Conservation (phyloP, 1,140 invertebrate genomes). For the Nymphalis io region DNA sequence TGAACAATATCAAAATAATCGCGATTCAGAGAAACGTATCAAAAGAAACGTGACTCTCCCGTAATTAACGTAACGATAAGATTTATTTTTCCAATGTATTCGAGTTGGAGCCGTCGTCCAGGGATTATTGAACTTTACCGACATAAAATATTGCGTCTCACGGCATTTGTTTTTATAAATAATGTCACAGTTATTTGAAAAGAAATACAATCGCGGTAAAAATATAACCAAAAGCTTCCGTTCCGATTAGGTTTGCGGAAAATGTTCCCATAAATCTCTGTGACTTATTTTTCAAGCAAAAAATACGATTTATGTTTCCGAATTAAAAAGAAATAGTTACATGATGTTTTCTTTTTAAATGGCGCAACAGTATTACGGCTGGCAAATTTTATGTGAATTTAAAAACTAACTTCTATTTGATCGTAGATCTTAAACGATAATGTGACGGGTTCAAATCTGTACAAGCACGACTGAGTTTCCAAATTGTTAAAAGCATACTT, state of each 20-base stretch:
- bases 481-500: too few species aligned
- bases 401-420: too few species aligned
- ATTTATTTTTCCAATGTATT: slow-evolving; percentile 1
- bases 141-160: slow-evolving; percentile 2
- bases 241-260: slow-evolving; percentile 7
- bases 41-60: background rate
- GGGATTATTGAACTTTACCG: slow-evolving; percentile 6
- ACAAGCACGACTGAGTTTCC: too few species aligned
- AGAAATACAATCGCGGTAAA: background rate
- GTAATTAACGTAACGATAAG: slow-evolving; percentile 8
- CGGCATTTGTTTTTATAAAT: slow-evolving; percentile 6
- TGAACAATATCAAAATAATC: too few species aligned
- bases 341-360: background rate
- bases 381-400: background rate
- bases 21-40: background rate
- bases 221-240: slow-evolving; percentile 7
- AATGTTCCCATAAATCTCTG: slow-evolving; percentile 7
- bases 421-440: too few species aligned
- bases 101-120: background rate
- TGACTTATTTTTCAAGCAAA: slow-evolving; percentile 6
- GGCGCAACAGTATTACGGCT: background rate
- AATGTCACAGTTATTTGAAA: background rate
- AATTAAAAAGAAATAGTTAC: background rate
- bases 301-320: slow-evolving; percentile 10
- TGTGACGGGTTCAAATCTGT: too few species aligned